A percentile compares a stretch with the other conserved stretches of the same genome.
Conservation (phyloP, 2,113 vertebrate species). For the Cairina moschata region DNA sequence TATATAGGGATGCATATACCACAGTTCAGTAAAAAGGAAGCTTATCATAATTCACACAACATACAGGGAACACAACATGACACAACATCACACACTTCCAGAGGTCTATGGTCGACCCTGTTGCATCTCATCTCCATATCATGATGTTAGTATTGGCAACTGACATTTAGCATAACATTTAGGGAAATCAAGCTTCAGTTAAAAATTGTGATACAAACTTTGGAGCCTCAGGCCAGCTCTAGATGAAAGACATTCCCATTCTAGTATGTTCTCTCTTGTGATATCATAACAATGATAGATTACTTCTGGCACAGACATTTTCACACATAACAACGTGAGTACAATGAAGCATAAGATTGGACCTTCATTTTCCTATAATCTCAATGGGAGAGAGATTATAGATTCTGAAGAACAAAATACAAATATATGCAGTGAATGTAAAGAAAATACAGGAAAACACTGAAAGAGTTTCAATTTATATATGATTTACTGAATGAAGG, state of each 20-base stretch:
- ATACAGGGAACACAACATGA: not conserved
- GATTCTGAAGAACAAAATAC: not conserved
- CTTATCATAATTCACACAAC: not conserved
- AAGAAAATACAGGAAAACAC: not conserved
- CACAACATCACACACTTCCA: not conserved
- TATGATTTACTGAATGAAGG: not conserved
- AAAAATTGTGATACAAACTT: not conserved
- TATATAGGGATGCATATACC: not conserved
- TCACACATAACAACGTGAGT: not conserved
- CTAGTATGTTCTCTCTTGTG: not conserved
- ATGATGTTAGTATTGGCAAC: not conserved
- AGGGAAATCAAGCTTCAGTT: not conserved
- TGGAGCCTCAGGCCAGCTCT: not conserved
- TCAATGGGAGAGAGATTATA: not conserved
- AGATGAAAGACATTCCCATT: not conserved
- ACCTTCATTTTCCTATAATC: not conserved
- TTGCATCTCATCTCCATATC: not conserved
- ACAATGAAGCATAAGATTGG: not conserved
- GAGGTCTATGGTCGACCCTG: not conserved
- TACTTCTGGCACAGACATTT: not conserved
- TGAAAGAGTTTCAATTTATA: not conserved
- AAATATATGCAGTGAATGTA: not conserved
- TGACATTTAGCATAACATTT: not conserved
- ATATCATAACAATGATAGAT: not conserved
- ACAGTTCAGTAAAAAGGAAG: not conserved